Base-by-base conservation (phyloP, 2,797 vertebrate genomes). In the Leuciscus waleckii region DNA sequence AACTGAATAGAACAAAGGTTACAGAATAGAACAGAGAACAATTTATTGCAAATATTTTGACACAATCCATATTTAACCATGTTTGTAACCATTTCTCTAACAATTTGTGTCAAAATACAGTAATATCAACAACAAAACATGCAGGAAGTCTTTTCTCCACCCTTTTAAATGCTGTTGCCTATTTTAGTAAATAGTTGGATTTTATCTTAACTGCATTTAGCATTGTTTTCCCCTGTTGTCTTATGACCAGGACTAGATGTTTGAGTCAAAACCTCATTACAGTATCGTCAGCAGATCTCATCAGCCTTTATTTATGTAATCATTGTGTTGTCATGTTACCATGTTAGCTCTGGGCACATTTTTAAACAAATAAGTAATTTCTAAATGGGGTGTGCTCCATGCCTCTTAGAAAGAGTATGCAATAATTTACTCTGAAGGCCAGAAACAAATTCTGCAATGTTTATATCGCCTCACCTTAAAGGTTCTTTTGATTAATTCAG, bases 381-480 rank as follows among this genome's bases (percentile, higher is more conserved):
- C 17, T 23, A 51, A 49, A 26, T 58, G 43, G 37, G 23, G 23
- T 43, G 70, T 41, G 21, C 7, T 5, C 6, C 41, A 23, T n/a
- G 10, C 65, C 21, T 71, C n/a, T 8, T 5, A 32, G 16, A 11
- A 17, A 39, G 61, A 82, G 23, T 35, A 23, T 8, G n/a, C 65
- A 69, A 82, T 26, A 74, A 54, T 51, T 80, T 74, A 63, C 5
- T 63, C 7, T 35, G 16, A 21, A 78, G 21, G 29, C 14, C 65
- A 70, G 56, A 70, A 77, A 77, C 37, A 21, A 46, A 65, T 39
- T 51, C 29, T 17, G 8, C 5, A 46, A 29, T 35, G 79, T 75
- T 81, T 81, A 32, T 67, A 76, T n/a, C 75, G n/a, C 26, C 32
- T 56, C 7, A 46, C 37, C 51, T 61, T 61, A 9, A 37, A 82